phyloP scores from a whole-genome alignment of 2,113 vertebrate genomes.

The Antechinus stuartii region DNA sequence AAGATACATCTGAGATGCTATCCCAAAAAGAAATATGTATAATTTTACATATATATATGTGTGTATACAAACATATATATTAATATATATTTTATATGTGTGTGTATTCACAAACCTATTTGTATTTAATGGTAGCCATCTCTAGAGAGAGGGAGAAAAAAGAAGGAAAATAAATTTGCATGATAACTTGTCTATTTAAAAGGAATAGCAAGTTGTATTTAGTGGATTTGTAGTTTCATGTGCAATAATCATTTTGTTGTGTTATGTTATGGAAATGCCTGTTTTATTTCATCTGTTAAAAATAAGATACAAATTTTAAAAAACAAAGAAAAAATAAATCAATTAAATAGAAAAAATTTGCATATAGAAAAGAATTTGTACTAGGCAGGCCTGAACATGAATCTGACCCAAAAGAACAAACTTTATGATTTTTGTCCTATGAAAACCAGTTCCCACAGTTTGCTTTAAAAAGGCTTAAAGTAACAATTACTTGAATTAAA shows the following conservation, averaged over 20 bases:
- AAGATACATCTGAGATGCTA: too few species aligned
- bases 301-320: not conserved
- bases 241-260: not conserved
- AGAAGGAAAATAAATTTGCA: not conserved
- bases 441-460: not conserved
- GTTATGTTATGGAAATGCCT: not conserved
- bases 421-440: not conserved
- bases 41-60: too few species aligned
- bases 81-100: too few species aligned
- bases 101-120: not conserved
- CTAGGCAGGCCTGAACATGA: not conserved
- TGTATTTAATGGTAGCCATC: not conserved
- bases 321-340: constrained; percentile 4
- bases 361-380: not conserved
- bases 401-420: too few species aligned
- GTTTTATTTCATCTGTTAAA: not conserved
- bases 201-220: not conserved
- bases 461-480: constrained; percentile 5
- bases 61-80: too few species aligned
- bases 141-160: not conserved
- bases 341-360: constrained; percentile 20
- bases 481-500: constrained; percentile 10
- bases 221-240: not conserved
- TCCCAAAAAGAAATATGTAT: too few species aligned
- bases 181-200: not conserved